Base-by-base conservation (phyloP, 2,113 vertebrate species). In the Ciconia boyciana region DNA sequence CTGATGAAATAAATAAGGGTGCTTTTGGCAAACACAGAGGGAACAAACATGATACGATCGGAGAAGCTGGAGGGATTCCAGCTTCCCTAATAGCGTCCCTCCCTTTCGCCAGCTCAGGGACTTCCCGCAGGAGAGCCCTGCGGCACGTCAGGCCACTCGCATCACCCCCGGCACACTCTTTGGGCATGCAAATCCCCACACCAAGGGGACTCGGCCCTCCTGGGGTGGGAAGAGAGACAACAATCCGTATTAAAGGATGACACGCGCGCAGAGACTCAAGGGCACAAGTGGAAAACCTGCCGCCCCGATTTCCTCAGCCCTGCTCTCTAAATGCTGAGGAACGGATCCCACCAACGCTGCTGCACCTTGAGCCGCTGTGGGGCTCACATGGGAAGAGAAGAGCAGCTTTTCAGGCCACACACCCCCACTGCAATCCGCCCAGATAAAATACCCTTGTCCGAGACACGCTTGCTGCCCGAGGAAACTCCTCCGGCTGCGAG, bases 1-100 rank as follows among this genome's bases (percentile, higher is more conserved):
- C 90, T 97, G 96, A 95, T 86, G 86, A 96, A 96, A 92, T 92
- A 97, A 95, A 96, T 49, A 85, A 97, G 93, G 95, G 88, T 96
- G 97, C 94, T 94, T 90, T 52, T 94, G 94, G 93, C 90, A 83
- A 83, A 80, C 55, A n/a, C 2, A 0, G 49, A 74, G 55, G 84
- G 93, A 96, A 89, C 95, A 98, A 98, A 97, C 97, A 95, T 39
- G 83, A 93, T 83, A 72, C 58, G 58, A 97, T 76, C 39, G 64
- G 66, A 57, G 71, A 58, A 66, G 66, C 80, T 96, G 96, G 96
- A 96, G 77, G 58, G 76, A 64, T 74, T 97, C 95, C 94, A 98
- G 14, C 31, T 72, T 89, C 81, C 89, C 89, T 81, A 52, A 96
- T 36, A 49, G 28, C 11, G 6, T 80, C 87, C 93, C 94, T 95